Conservation (phyloP, 2,888 invertebrate genomes). For the Phortica magna region DNA sequence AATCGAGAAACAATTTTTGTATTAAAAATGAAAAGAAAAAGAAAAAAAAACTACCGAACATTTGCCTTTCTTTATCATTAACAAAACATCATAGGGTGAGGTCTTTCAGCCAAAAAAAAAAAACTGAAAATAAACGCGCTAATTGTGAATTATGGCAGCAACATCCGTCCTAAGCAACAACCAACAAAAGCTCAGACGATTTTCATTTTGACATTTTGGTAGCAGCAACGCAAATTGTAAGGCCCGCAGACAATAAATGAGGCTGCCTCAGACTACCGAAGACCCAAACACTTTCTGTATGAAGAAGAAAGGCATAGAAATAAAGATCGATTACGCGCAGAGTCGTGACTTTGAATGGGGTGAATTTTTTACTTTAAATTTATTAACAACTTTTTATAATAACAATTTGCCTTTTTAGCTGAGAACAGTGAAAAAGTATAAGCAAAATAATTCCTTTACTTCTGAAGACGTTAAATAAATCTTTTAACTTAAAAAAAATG, state of each 20-base stretch:
- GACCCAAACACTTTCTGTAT: conserved; percentile 16
- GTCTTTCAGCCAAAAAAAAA: not conserved
- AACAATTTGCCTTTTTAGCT: too few species aligned
- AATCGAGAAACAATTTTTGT: conserved; percentile 21
- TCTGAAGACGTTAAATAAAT: too few species aligned
- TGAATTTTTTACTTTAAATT: too few species aligned
- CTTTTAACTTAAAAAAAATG: too few species aligned
- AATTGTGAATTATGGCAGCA: conserved; percentile 32
- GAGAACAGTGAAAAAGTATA: too few species aligned
- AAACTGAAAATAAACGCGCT: not conserved
- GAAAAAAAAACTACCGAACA: not conserved
- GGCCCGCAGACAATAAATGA: not conserved
- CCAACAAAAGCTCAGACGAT: not conserved
- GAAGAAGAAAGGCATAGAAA: conserved; percentile 5
- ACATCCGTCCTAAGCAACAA: conserved; percentile 21
- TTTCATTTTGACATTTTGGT: conserved; percentile 24
- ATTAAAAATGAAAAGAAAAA: not conserved
- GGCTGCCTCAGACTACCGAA: not conserved
- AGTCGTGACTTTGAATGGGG: not conserved
- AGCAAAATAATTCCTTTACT: too few species aligned
- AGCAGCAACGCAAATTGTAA: conserved; percentile 1
- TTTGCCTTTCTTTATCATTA: conserved; percentile 12
- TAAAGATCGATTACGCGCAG: conserved; percentile 24
- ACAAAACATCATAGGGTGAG: conserved; percentile 24
- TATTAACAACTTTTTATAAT: too few species aligned